These are phyloP conservation scores for Mantis religiosa DNA, from an alignment of 2,888 invertebrate genomes.

Conservation along the genomic window DNA sequence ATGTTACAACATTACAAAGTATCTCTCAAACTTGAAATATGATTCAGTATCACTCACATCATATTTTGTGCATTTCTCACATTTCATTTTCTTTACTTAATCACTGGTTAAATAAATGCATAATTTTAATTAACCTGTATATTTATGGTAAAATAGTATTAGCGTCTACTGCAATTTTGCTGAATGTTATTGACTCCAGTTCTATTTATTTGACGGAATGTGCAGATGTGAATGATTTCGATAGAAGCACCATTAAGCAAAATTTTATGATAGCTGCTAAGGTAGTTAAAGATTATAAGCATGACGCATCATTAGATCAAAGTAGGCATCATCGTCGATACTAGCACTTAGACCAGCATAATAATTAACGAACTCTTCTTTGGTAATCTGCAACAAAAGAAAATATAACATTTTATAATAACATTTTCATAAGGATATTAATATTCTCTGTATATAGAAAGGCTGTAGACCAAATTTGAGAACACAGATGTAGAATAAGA, in stretches of 20 bases:
- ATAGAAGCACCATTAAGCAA: background rate
- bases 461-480: no score
- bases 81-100: background rate
- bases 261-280: background rate
- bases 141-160: no score
- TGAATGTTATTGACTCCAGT: no score
- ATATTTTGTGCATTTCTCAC: no score
- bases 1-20: no score
- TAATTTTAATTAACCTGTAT: no score
- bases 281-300: constrained; percentile 74
- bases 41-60: no score
- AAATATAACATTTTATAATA: background rate
- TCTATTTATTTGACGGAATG: background rate
- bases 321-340: constrained; percentile 90
- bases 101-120: background rate
- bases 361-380: constrained; percentile 90
- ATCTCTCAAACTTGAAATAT: no score
- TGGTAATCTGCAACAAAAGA: constrained; percentile 67
- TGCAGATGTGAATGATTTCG: background rate
- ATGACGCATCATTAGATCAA: constrained; percentile 91
- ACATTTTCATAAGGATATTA: background rate
- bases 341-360: constrained; percentile 92
- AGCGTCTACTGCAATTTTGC: no score
- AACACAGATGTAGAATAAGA: no score
- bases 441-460: no score